Percentiles rank a stretch among this genome's conserved stretches.
Conservation (phyloP, 1,140 invertebrate species). For the Saccostrea cuccullata region DNA sequence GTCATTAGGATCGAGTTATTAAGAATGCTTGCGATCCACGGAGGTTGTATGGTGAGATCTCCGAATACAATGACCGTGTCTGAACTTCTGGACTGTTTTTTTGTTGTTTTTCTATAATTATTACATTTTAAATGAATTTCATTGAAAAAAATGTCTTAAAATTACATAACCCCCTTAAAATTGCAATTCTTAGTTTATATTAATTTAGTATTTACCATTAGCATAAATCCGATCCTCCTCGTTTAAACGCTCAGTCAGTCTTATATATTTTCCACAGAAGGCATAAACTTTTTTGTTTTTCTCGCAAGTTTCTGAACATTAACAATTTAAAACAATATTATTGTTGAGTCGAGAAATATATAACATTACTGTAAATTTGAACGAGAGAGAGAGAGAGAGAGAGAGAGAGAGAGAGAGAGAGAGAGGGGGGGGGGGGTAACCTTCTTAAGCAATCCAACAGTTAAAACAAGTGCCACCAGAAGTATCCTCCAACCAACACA, state of each 20-base stretch:
- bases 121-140: background rate
- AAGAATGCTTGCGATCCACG: slow-evolving; percentile 1
- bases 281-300: background rate
- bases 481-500: background rate
- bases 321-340: background rate
- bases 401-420: too few relatives aligned
- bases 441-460: background rate
- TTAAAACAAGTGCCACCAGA: background rate
- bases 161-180: too few relatives aligned
- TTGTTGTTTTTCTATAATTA: background rate
- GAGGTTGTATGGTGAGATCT: background rate
- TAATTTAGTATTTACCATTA: background rate
- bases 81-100: background rate
- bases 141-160: too few relatives aligned
- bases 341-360: background rate
- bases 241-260: background rate
- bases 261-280: background rate
- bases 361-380: too few relatives aligned
- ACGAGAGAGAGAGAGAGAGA: too few relatives aligned
- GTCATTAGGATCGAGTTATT: slow-evolving; percentile 17
- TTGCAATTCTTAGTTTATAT: background rate
- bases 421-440: background rate
- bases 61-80: background rate
- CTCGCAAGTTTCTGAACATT: background rate
- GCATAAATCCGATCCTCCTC: background rate